These are phyloP conservation scores for Stenoptilia bipunctidactyla DNA, from an alignment of 2,888 invertebrate species.

Conservation along the genomic window DNA sequence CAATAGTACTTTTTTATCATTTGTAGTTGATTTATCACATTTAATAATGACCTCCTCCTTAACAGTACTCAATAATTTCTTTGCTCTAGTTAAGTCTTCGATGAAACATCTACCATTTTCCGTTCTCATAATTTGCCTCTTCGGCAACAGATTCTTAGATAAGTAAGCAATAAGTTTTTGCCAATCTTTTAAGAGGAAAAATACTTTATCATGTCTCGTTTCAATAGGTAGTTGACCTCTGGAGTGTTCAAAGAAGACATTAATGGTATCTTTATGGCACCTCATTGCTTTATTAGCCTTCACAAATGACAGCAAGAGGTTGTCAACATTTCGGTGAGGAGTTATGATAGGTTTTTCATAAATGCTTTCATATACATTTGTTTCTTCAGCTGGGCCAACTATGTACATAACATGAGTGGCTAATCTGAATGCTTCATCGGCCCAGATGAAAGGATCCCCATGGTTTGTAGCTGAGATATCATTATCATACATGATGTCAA, in stretches of 20 bases:
- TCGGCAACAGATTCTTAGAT: constrained; percentile 49
- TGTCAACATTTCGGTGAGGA: constrained; percentile 39
- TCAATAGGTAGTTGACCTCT: constrained; percentile 41
- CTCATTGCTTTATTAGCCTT: constrained; percentile 27
- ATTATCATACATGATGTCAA: constrained; percentile 47
- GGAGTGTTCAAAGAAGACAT: constrained; percentile 53
- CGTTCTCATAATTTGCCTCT: constrained; percentile 43
- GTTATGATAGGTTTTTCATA: constrained; percentile 49
- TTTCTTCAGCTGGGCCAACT: constrained; percentile 43
- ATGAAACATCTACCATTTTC: constrained; percentile 49
- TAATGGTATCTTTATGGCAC: constrained; percentile 36
- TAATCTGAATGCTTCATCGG: constrained; percentile 37
- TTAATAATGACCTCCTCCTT: constrained; percentile 33
- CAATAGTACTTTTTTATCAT: constrained; percentile 28
- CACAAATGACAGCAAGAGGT: constrained; percentile 34
- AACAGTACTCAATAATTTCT: constrained; percentile 38
- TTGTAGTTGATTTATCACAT: constrained; percentile 23
- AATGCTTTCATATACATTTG: constrained; percentile 39
- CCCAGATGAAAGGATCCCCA: constrained; percentile 52
- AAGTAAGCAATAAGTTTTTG: constrained; percentile 49
- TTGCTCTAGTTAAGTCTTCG: constrained; percentile 48
- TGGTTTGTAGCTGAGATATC: constrained; percentile 43
- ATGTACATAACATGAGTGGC: constrained; percentile 47
- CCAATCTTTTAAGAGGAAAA: constrained; percentile 49
- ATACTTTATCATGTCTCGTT: constrained; percentile 35